Evolutionary conservation across 2,797 vertebrate genomes (phyloP), one percentile per base, ranked within the genome.

Genomic region (Anguilla megastoma): DNA sequence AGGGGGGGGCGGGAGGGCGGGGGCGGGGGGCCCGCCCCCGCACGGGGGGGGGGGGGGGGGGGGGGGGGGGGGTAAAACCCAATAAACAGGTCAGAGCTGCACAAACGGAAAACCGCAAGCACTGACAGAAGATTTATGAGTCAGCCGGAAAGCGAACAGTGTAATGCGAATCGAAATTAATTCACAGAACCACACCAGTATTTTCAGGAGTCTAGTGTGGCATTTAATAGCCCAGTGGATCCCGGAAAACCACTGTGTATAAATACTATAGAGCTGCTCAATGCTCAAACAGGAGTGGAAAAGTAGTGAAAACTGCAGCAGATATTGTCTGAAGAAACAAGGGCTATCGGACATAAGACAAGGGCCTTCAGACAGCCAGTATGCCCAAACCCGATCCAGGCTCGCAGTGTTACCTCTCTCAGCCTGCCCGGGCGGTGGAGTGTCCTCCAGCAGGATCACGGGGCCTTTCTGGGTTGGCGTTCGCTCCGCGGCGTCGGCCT

Each of bases 401-500:
- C 50, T 6, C 33, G 63, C 16, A 86, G 91, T 45, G 95, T 95
- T 95, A 93, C 91, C 93, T 84, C 87, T 88, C 5, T 30, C 63
- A 50, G 86, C 0, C 2, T 91, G 90, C 5, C 90, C 92, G 27
- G 21, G 89, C 80, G 88, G 41, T 50, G 89, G 66, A 21, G 89
- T 88, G 89, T 95, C 91, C n/a, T 90, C 93, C 1, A 94, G 12
- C n/a, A 95, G 86, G 54, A 93, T 33, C 7, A 93, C 56, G 6
- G 88, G 27, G 50, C 91, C 90, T 0, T 92, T 91, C 21, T 91
- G 91, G 60, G 86, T 18, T 4, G 91, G 88, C 45, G 87, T 54
- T 36, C 71, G 18, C 80, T 58, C 82, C 56, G 88, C 66, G 1
- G 54, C 86, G 18, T 88, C 88, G 2, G 33, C 30, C 45, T 91